phyloP scores from a whole-genome alignment of 2,888 invertebrate genomes.

The Brachypterus glaber region DNA sequence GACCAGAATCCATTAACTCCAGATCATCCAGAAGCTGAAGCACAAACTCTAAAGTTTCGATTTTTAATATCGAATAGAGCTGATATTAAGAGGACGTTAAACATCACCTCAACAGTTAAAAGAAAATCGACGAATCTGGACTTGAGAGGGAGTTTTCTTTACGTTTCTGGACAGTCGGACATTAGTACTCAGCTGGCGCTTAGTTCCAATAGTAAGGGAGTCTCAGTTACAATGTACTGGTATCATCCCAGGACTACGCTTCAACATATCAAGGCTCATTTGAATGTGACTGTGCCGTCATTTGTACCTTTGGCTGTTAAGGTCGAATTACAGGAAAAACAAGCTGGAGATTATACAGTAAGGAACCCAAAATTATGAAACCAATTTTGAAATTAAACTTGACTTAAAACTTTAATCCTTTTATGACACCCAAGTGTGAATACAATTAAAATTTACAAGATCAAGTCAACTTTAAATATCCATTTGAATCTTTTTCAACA shows the following conservation, averaged over 20 bases:
- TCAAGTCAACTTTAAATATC: too few species aligned
- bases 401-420: too few species aligned
- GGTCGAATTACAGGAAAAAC: constrained; percentile 58
- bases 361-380: too few species aligned
- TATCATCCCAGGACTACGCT: constrained; percentile 57
- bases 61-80: constrained; percentile 44
- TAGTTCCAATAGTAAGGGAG: constrained; percentile 50
- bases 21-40: constrained; percentile 39
- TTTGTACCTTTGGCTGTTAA: constrained; percentile 59
- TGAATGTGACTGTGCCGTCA: constrained; percentile 66
- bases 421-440: too few species aligned
- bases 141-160: constrained; percentile 50
- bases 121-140: constrained; percentile 59
- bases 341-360: constrained; percentile 59
- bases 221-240: constrained; percentile 47
- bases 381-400: too few species aligned
- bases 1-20: constrained; percentile 54
- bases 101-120: constrained; percentile 52
- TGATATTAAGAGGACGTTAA: constrained; percentile 49
- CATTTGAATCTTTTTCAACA: too few species aligned
- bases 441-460: too few species aligned
- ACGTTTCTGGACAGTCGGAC: constrained; percentile 44
- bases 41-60: constrained; percentile 52
- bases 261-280: constrained; percentile 57
- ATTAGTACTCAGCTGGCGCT: constrained; percentile 46